Conservation (phyloP, 2,113 vertebrate genomes). For the Carlito syrichta region DNA sequence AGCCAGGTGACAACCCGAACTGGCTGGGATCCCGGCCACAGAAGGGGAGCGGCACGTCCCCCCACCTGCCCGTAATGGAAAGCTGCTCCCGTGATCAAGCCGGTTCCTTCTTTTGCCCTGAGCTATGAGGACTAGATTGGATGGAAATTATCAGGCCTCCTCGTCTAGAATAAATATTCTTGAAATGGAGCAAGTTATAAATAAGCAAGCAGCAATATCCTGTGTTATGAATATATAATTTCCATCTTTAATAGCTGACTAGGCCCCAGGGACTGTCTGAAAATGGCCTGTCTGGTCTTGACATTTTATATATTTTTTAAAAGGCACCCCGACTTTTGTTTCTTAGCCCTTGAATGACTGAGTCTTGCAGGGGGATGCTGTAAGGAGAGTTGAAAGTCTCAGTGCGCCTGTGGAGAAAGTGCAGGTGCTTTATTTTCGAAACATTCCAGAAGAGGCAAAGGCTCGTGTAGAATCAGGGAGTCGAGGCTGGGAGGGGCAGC, state of each 20-base stretch:
- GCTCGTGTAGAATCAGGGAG: neutral
- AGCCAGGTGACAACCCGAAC: neutral
- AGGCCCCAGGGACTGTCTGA: conserved; percentile 88
- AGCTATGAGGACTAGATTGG: conserved; percentile 88
- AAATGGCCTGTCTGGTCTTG: conserved; percentile 87
- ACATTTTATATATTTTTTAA: conserved; percentile 81
- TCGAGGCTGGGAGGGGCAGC: neutral
- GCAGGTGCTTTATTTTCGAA: neutral
- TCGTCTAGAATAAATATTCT: conserved; percentile 89
- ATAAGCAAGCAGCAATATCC: conserved; percentile 97
- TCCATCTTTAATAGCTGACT: conserved; percentile 92
- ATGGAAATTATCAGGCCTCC: conserved; percentile 88
- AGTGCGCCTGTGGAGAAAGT: fast-evolving
- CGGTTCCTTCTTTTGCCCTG: conserved; percentile 82
- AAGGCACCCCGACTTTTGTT: conserved; percentile 76
- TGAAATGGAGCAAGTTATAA: conserved; percentile 93
- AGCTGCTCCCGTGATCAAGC: conserved; percentile 87
- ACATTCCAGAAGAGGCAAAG: neutral
- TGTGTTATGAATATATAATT: conserved; percentile 97
- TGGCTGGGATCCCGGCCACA: conserved; percentile 63
- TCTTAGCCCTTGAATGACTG: conserved; percentile 73
- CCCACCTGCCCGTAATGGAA: conserved; percentile 87
- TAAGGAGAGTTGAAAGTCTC: neutral
- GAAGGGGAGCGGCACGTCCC: conserved; percentile 80
- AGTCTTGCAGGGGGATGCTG: conserved; percentile 49